These are phyloP conservation scores for Palaemon carinicauda DNA, from an alignment of 1,140 invertebrate genomes.

Conservation along the genomic window DNA sequence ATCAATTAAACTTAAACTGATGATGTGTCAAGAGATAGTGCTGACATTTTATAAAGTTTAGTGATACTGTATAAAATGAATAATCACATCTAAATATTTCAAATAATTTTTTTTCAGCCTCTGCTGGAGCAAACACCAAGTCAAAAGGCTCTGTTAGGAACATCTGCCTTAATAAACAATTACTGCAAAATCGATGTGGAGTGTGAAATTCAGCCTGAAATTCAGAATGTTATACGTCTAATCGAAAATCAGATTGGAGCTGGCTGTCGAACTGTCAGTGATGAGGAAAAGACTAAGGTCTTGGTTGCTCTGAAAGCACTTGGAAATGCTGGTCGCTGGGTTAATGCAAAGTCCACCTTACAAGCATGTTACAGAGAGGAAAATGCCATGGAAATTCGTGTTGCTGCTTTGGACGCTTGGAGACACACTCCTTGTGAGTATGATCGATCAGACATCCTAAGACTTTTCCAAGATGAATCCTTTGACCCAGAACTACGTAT, in stretches of 20 bases:
- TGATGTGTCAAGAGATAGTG: too few species aligned
- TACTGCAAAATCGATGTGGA: constrained; percentile 64
- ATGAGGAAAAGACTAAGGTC: constrained; percentile 75
- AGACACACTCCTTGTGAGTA: constrained; percentile 72
- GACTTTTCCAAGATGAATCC: constrained; percentile 74
- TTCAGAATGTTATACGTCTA: constrained; percentile 74
- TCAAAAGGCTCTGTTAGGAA: constrained; percentile 64
- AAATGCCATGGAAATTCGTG: constrained; percentile 75
- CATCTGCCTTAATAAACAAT: constrained; percentile 66
- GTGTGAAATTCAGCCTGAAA: constrained; percentile 63
- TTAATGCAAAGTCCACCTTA: constrained; percentile 71
- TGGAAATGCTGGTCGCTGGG: constrained; percentile 78
- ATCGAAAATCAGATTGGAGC: constrained; percentile 70
- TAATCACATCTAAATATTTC: too few species aligned
- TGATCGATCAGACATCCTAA: constrained; percentile 70
- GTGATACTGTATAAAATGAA: too few species aligned
- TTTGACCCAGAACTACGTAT: constrained; percentile 89
- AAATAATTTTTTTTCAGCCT: constrained; percentile 13
- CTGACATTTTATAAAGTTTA: too few species aligned
- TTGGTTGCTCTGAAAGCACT: constrained; percentile 83
- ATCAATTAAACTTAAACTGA: too few species aligned
- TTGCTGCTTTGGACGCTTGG: constrained; percentile 82
- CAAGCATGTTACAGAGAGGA: constrained; percentile 72
- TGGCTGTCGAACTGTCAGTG: constrained; percentile 69
- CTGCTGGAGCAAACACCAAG: constrained; percentile 68